Base-by-base conservation (phyloP, 2,888 invertebrate genomes). In the Oxyteleia sp. region DNA sequence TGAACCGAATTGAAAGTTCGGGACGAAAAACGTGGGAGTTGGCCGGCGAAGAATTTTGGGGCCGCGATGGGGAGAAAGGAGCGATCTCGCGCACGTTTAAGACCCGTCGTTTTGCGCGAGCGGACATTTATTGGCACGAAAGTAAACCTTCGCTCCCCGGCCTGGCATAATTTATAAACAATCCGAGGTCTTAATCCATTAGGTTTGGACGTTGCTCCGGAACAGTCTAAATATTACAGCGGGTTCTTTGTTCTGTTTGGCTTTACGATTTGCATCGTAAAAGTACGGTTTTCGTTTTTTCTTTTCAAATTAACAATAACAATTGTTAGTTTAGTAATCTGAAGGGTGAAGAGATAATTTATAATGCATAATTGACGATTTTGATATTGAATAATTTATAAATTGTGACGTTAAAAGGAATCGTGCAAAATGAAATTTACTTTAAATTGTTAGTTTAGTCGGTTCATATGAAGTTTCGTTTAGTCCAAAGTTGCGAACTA, bases 101-200 rank as follows among this genome's bases (percentile, higher is more conserved):
- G 32, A n/a, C 45, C 55, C 43, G 20, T 63, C 74, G 45, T 53
- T 45, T 23, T 53, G 63, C 55, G 43, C 63, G 29, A 4, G 20
- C 55, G 29, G 16, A 41, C 41, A 49, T 72, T 61, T 72, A 72
- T 72, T 61, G 53, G 43, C 59, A 41, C 61, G 11, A 26, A 51
- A 51, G 18, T 61, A 51, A 63, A 72, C 61, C 51, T n/a, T 41
- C 61, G 18, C 26, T 7, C 18, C 47, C 61, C n/a, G 11, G 23
- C 2, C 41, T 35, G 69, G 29, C 57, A 72, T 72, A 59, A 72
- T 72, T 72, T 59, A 72, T 72, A 61, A 72, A 72, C 71, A 72
- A 61, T 61, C 13, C 38, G 29, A 29, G 29, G 15, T 59, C 57
- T 49, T 71, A 59, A 71, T 71, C 71, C 55, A 38, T 71, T 71